These are phyloP conservation scores for Synchiropus splendidus DNA, from an alignment of 2,113 vertebrate species.

Conservation along the genomic window DNA sequence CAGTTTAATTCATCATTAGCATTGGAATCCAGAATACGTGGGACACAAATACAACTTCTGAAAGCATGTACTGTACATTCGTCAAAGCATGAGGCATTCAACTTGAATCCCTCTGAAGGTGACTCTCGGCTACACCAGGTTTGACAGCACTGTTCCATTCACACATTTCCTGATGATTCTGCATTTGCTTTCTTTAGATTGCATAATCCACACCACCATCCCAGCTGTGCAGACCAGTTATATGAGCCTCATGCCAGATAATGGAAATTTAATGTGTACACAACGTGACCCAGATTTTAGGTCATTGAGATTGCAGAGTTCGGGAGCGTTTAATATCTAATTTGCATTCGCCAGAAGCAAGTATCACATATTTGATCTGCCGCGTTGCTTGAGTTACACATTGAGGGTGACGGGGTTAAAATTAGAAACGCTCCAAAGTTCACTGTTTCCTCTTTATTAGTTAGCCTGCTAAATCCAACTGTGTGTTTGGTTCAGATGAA, in stretches of 20 bases:
- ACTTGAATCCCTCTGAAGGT: too few relatives aligned
- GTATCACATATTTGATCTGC: constrained; percentile 20
- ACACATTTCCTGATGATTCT: constrained; percentile 50
- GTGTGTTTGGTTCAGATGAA: too few relatives aligned
- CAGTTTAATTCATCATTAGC: too few relatives aligned
- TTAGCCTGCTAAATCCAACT: neutral
- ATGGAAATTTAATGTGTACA: constrained; percentile 17
- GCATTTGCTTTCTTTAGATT: constrained; percentile 14
- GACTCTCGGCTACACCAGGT: too few relatives aligned
- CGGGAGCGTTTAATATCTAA: constrained; percentile 15
- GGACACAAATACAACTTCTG: too few relatives aligned
- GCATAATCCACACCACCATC: too few relatives aligned
- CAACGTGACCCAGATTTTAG: constrained; percentile 34
- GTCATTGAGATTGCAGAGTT: constrained; percentile 10
- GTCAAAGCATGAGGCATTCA: constrained; percentile 18
- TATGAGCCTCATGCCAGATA: constrained; percentile 18
- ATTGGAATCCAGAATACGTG: too few relatives aligned
- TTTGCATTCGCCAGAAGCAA: constrained; percentile 24
- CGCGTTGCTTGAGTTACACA: constrained; percentile 16
- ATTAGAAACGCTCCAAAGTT: constrained; percentile 27
- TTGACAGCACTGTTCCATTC: constrained; percentile 49
- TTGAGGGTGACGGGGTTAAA: constrained; percentile 15
- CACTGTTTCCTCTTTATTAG: constrained; percentile 5
- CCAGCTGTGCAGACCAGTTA: constrained; percentile 18
- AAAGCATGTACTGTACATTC: constrained; percentile 12